phyloP scores from a whole-genome alignment of 2,797 vertebrate species.

The Falco biarmicus region DNA sequence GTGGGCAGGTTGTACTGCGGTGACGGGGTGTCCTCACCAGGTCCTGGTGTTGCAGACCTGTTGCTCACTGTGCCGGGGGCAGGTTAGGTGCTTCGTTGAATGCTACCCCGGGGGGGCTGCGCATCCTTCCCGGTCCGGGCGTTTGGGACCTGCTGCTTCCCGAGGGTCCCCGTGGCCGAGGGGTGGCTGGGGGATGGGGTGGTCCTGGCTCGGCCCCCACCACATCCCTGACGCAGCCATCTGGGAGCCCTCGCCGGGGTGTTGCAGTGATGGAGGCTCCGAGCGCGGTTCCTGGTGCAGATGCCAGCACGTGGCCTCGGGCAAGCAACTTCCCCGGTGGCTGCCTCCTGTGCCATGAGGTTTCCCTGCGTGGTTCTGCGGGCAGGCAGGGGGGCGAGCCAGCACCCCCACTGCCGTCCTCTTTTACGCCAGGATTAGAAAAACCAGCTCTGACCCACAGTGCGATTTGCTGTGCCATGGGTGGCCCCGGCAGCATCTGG shows the following conservation, averaged over 20 bases:
- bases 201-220: neutral
- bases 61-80: fast-evolving
- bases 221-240: fast-evolving
- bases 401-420: fast-evolving
- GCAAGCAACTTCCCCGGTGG: fast-evolving
- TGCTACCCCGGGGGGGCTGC: neutral
- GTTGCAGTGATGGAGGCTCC: fast-evolving
- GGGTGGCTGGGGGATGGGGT: neutral
- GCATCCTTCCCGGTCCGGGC: fast-evolving
- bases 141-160: neutral
- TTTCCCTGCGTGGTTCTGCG: fast-evolving
- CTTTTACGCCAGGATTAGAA: neutral
- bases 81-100: neutral
- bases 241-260: fast-evolving
- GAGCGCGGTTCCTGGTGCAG: neutral
- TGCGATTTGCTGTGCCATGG: neutral
- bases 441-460: neutral
- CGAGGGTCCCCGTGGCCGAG: fast-evolving
- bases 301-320: neutral
- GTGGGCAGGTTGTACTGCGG: neutral
- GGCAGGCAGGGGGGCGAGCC: neutral
- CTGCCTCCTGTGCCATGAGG: fast-evolving
- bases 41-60: neutral
- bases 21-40: neutral
- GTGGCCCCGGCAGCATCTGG: neutral